phyloP scores from a whole-genome alignment of 37 sponge, comb jelly and placozoan species.

The Tethya wilhelma region DNA sequence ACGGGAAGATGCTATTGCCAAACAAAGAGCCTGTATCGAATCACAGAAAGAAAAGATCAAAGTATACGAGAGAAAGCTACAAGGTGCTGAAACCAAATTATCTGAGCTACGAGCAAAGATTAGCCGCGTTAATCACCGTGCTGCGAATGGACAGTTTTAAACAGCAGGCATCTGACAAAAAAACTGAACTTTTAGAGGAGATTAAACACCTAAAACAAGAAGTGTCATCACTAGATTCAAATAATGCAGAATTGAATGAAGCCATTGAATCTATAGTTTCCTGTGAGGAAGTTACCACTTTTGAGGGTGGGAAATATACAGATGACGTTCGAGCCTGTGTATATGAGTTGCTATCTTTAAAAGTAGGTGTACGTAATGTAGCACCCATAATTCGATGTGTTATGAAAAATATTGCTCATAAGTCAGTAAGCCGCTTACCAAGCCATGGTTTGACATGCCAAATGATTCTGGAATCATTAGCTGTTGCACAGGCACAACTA shows the following conservation, averaged over 20 bases:
- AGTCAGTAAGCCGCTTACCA: conserved; percentile 16
- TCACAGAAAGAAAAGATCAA: too few species aligned
- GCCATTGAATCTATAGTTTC: background rate
- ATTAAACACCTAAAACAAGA: conserved; percentile 2
- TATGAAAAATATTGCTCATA: conserved; percentile 20
- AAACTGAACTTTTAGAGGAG: too few species aligned
- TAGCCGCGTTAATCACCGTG: too few species aligned
- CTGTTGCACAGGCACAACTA: conserved; percentile 42
- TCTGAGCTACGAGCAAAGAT: too few species aligned
- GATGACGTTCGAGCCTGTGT: conserved; percentile 46
- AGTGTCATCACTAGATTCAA: background rate
- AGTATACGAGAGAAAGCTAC: too few species aligned
- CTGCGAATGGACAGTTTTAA: too few species aligned
- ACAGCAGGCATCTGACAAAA: too few species aligned
- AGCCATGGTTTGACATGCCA: conserved; percentile 6
- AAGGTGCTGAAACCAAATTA: too few species aligned
- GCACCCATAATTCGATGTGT: conserved; percentile 30
- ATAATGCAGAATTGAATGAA: conserved; percentile 17
- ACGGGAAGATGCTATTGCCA: too few species aligned
- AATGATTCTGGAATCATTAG: conserved; percentile 29
- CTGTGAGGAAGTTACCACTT: conserved; percentile 14
- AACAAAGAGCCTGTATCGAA: too few species aligned
- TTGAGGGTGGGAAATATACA: conserved; percentile 40
- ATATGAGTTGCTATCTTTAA: conserved; percentile 51
- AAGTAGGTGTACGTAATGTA: conserved; percentile 43